Base-by-base conservation (phyloP, 2,888 invertebrate genomes). In the Ophioninae sp. region DNA sequence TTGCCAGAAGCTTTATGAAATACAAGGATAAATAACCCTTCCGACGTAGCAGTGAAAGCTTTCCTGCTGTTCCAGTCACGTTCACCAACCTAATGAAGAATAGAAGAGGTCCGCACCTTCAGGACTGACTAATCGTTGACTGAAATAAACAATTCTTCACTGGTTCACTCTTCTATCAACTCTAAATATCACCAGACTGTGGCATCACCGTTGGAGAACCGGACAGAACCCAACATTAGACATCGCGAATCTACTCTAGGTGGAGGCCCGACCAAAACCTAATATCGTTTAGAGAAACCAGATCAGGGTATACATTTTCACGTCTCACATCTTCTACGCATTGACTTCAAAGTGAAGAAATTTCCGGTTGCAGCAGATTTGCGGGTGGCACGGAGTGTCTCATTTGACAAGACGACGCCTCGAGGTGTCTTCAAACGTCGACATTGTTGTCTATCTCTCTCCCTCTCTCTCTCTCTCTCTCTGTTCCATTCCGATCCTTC, bases 21-120 rank as follows among this genome's bases (percentile, higher is more conserved):
- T 89, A 90, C 89, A 87, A 89, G 88, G 88, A 89, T 87, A 87
- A 89, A 86, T 84, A 86, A 85, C 80, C 17, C 83, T 69, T 62
- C 81, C 83, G 70, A 84, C 82, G 83, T 82, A 74, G 82, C 23
- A 7, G 64, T 44, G 50, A 20, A 67, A 65, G 64, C 68, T 64
- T 69, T 21, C 7, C 74, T 23, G 30, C 50, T 50, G 13, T 50
- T 50, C 3, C 17, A 50, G 57, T 23, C 59, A 23, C 74, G 70
- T 65, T 78, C n/a, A 20, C 20, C 37, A 7, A 6, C 17, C n/a
- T 8, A 6, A 74, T 1, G 17, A 21, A 17, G 13, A 64, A 23
- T 50, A 37, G 20, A 64, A 2, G 61, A 30, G 67, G 57, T 21
- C 39, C 21, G 39, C 64, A 74, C 84, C 76, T 83, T 85, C 85